phyloP scores from a whole-genome alignment of 1,140 invertebrate species.

The Danaus melanippus region DNA sequence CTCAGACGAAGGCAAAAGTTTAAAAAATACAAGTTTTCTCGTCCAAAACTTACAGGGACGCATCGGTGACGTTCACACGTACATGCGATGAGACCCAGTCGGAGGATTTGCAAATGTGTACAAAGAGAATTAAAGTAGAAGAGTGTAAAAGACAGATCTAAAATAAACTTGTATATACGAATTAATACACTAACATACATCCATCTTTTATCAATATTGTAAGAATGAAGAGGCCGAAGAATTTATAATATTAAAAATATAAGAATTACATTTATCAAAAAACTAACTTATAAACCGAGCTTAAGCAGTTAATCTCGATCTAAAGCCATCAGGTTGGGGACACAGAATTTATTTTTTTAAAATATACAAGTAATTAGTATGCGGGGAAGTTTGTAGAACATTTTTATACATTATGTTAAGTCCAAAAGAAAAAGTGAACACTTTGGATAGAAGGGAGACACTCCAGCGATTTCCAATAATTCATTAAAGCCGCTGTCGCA shows the following conservation, averaged over 20 bases:
- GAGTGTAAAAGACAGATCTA: too few species aligned
- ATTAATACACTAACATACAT: too few species aligned
- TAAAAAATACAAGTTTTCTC: slow-evolving; percentile 69
- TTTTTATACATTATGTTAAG: slow-evolving; percentile 72
- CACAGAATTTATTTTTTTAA: slow-evolving; percentile 46
- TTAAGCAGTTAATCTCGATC: slow-evolving; percentile 61
- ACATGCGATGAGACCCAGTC: slow-evolving; percentile 28
- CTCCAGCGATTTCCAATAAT: slow-evolving; percentile 68
- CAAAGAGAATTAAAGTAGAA: slow-evolving; percentile 4
- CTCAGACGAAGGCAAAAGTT: slow-evolving; percentile 65
- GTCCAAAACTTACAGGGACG: slow-evolving; percentile 33
- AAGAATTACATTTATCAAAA: too few species aligned
- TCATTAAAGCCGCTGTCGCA: slow-evolving; percentile 66
- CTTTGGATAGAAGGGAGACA: slow-evolving; percentile 37
- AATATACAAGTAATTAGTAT: slow-evolving; percentile 69
- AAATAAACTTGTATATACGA: too few species aligned
- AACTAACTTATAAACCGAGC: too few species aligned
- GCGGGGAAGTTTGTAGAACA: slow-evolving; percentile 53
- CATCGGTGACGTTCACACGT: slow-evolving; percentile 48
- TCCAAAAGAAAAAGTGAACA: slow-evolving; percentile 63
- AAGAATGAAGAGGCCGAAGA: too few species aligned
- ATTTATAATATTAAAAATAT: too few species aligned
- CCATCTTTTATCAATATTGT: too few species aligned
- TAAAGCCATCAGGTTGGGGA: slow-evolving; percentile 42
- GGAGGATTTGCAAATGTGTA: slow-evolving; percentile 28